A percentile compares a stretch with the other conserved stretches of the same genome.
These are phyloP conservation scores for Pristiophorus japonicus DNA, from an alignment of 2,113 vertebrate species.

Conservation along the genomic window DNA sequence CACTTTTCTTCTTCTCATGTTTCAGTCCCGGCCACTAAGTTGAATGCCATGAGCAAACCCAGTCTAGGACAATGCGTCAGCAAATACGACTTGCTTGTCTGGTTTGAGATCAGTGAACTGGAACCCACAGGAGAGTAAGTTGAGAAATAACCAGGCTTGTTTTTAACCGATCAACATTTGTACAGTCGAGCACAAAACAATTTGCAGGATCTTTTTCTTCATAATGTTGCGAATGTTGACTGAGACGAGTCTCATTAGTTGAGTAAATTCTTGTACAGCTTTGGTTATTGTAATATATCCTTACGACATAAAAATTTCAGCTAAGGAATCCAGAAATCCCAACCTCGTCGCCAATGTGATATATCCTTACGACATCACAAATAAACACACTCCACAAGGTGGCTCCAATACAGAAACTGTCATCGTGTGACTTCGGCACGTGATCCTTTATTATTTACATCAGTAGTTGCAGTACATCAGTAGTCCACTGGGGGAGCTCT, in stretches of 20 bases:
- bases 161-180: background rate
- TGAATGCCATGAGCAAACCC: slow-evolving; percentile 90
- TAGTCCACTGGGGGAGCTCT: no score
- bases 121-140: slow-evolving; percentile 98
- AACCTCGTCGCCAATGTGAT: no score
- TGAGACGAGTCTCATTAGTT: background rate
- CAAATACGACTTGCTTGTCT: slow-evolving; percentile 94
- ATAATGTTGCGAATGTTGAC: no score
- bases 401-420: no score
- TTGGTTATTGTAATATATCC: no score
- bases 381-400: no score
- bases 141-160: background rate
- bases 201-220: background rate
- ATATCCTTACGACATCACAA: no score
- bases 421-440: no score
- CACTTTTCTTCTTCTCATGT: slow-evolving; percentile 40
- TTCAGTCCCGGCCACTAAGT: slow-evolving; percentile 88
- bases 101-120: slow-evolving; percentile 98
- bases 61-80: slow-evolving; percentile 91
- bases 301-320: no score
- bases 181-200: background rate
- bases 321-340: no score
- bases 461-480: no score
- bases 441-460: no score
- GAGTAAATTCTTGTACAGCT: background rate